Conservation (phyloP, 2,113 vertebrate species). For the Zapornia atra region DNA sequence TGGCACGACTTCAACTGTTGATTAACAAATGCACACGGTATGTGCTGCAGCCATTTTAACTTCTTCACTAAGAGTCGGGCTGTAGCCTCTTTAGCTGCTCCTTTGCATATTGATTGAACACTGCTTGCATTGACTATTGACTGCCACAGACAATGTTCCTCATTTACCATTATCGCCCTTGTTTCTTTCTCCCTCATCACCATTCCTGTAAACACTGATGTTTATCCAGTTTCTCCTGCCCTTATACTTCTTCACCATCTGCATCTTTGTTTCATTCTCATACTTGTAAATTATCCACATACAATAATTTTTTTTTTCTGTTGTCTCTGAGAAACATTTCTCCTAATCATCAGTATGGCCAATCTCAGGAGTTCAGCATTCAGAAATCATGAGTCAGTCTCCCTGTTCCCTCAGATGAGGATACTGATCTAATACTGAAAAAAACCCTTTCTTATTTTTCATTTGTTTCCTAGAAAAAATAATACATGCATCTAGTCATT, state of each 20-base stretch:
- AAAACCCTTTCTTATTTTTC: neutral
- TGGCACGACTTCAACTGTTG: neutral
- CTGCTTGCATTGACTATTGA: neutral
- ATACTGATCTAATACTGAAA: neutral
- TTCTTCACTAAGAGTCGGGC: neutral
- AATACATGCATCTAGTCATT: neutral
- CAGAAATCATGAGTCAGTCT: neutral
- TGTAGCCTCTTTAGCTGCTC: slow-evolving; percentile 17
- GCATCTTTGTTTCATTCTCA: slow-evolving; percentile 21
- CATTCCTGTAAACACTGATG: neutral
- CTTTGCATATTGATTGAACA: slow-evolving; percentile 60
- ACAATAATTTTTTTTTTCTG: neutral
- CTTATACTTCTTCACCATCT: slow-evolving; percentile 19
- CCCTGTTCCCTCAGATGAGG: neutral
- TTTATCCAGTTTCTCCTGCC: neutral
- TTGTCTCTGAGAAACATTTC: neutral
- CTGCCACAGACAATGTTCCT: slow-evolving; percentile 47
- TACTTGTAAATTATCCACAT: slow-evolving; percentile 14
- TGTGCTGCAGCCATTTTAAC: slow-evolving; percentile 40
- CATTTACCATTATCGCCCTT: slow-evolving; percentile 24
- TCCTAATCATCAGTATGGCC: neutral
- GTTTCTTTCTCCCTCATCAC: slow-evolving; percentile 25
- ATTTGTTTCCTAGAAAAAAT: neutral
- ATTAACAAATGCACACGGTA: neutral
- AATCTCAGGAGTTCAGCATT: neutral